Evolutionary conservation across 2,888 invertebrate genomes (phyloP).

Genomic region (Ectemnius continuus): DNA sequence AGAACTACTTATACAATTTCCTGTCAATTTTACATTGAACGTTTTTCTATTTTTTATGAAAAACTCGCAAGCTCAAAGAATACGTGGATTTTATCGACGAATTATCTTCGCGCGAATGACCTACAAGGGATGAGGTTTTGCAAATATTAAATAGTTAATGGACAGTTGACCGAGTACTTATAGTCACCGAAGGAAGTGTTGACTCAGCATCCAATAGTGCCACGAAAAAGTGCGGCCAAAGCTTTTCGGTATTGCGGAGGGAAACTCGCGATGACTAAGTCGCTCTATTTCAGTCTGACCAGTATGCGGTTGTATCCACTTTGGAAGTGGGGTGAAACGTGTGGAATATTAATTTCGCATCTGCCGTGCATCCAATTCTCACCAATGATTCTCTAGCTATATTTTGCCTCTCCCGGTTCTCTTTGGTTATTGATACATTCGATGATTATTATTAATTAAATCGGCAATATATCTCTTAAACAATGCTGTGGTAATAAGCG

Average conservation of each 20-base stretch:
- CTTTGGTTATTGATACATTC: too few relatives aligned
- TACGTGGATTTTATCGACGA: constrained; percentile 18
- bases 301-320: constrained; percentile 54
- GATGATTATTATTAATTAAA: too few relatives aligned
- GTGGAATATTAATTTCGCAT: constrained; percentile 35
- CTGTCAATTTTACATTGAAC: constrained; percentile 1
- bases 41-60: constrained; percentile 7
- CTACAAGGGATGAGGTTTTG: constrained; percentile 1
- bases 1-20: not conserved
- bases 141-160: constrained; percentile 1
- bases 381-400: too few relatives aligned
- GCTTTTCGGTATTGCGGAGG: constrained; percentile 52
- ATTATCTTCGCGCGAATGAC: not conserved
- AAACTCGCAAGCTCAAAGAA: not conserved
- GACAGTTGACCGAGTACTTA: constrained; percentile 2
- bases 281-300: constrained; percentile 58
- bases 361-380: too few relatives aligned
- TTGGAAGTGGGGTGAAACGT: constrained; percentile 59
- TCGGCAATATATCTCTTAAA: too few relatives aligned
- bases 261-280: constrained; percentile 60
- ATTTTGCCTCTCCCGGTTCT: too few relatives aligned
- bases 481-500: too few relatives aligned
- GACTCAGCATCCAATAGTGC: constrained; percentile 54
- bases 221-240: constrained; percentile 47
- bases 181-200: constrained; percentile 25